Conservation (phyloP, 2,888 invertebrate species). For the Strigamia maritima region DNA sequence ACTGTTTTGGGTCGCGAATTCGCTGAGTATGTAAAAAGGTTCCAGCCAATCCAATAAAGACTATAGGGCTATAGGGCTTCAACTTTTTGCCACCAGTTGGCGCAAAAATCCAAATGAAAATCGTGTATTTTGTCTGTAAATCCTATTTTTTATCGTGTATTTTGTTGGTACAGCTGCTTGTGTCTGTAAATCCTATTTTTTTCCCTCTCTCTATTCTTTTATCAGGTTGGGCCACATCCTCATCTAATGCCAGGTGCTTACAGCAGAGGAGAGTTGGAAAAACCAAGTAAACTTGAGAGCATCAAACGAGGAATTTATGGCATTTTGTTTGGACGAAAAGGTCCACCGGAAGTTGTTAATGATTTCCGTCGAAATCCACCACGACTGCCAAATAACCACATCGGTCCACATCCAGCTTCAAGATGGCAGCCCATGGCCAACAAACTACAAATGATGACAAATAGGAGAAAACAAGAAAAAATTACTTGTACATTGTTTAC, state of each 20-base stretch:
- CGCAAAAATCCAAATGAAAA: no score
- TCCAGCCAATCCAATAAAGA: no score
- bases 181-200: no score
- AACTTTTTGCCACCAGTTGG: no score
- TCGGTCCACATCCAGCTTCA: neutral
- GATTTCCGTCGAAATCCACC: neutral
- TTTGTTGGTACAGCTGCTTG: no score
- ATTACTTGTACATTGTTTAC: conserved; percentile 46
- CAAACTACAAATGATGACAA: neutral
- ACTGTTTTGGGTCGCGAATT: no score
- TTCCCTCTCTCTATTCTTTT: no score
- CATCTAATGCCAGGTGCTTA: neutral
- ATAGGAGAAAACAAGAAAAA: neutral
- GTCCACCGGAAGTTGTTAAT: neutral
- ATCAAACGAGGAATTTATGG: conserved; percentile 35
- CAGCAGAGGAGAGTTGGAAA: neutral
- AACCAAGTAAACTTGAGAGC: neutral
- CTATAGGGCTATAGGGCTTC: no score
- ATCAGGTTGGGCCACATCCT: neutral
- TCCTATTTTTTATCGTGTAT: no score
- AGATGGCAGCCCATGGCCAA: neutral
- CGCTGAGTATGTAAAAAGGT: no score
- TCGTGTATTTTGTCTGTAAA: no score
- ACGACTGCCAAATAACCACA: neutral
- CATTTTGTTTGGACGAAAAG: conserved; percentile 38